These are phyloP conservation scores for Hydriomena furcata DNA, from an alignment of 2,888 invertebrate genomes.

Conservation along the genomic window DNA sequence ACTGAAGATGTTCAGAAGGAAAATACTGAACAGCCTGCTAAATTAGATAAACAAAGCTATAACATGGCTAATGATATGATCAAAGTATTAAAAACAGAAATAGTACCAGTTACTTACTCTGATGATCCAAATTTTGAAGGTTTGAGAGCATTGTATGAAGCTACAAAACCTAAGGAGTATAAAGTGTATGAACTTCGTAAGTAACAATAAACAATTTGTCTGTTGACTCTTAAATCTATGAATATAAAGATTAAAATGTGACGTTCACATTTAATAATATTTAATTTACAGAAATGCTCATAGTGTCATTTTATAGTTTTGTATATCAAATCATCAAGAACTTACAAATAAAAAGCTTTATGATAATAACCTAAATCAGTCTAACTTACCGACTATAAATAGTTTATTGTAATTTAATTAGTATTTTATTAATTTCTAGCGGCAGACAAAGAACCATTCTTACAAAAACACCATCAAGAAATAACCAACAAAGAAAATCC, in stretches of 20 bases:
- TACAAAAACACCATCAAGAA: neutral
- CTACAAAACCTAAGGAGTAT: conserved; percentile 36
- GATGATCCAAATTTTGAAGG: conserved; percentile 9
- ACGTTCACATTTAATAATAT: no score
- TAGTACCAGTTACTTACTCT: neutral
- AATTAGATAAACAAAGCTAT: conserved; percentile 1
- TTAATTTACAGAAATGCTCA: no score
- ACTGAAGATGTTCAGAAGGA: conserved; percentile 1
- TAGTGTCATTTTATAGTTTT: no score
- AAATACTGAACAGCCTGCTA: neutral
- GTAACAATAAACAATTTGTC: conserved; percentile 34
- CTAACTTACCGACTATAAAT: no score
- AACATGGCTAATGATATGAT: conserved; percentile 16
- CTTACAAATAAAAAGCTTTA: no score
- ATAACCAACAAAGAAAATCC: conserved; percentile 41
- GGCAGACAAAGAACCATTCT: neutral
- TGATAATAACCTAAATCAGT: no score
- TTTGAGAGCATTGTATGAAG: neutral
- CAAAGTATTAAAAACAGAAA: conserved; percentile 5
- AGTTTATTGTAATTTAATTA: neutral
- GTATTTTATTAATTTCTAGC: neutral
- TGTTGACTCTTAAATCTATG: no score
- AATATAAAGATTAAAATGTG: no score
- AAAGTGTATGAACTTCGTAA: conserved; percentile 63
- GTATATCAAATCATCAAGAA: no score